Evolutionary conservation across 2,888 invertebrate species (phyloP), one percentile per base, ranked within the genome.

Genomic region (Ethmia dodecea): DNA sequence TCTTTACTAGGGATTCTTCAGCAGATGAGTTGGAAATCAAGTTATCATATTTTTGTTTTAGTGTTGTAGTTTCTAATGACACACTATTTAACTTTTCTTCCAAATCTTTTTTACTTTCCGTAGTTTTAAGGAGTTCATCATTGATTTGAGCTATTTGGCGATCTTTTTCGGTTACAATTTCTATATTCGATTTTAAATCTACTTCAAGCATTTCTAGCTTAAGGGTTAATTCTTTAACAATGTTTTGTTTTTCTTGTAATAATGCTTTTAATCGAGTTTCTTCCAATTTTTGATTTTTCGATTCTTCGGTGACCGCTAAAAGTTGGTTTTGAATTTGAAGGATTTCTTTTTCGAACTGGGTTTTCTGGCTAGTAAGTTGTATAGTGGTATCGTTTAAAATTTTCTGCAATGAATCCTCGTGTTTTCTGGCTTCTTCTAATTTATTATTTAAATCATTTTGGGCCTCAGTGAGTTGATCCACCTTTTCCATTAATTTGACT

Each of bases 371-470:
- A 48, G 79, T 79, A 33, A 87, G 55, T 53, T 89, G 86, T 26
- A 74, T 53, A 27, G 78, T 72, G 58, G 83, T 74, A 46, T 83
- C 77, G 41, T 81, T 64, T 36, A 87, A 58, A 44, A 80, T 63
- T 49, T 80, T 84, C 58, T 87, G 80, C 32, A 88, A 57, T 0
- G 75, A 81, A 46, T 83, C 80, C 61, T 88, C 86, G 35, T 87
- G 74, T 54, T 75, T 76, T 42, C 73, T 71, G 32, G 88, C 84
- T 57, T 81, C 78, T 56, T 87, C 86, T 13, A 80, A 49, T 60
- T 87, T 79, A 41, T 83, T 77, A 49, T 77, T 78, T 22, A 88
- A 63, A 43, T 87, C 84, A 44, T 86, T 81, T 47, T 84, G 80
- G 9, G 86, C 86, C 52, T 76, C 78, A 33, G 80, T 76, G 26